Base-by-base conservation (phyloP, 2,888 invertebrate species). In the Pecten maximus region DNA sequence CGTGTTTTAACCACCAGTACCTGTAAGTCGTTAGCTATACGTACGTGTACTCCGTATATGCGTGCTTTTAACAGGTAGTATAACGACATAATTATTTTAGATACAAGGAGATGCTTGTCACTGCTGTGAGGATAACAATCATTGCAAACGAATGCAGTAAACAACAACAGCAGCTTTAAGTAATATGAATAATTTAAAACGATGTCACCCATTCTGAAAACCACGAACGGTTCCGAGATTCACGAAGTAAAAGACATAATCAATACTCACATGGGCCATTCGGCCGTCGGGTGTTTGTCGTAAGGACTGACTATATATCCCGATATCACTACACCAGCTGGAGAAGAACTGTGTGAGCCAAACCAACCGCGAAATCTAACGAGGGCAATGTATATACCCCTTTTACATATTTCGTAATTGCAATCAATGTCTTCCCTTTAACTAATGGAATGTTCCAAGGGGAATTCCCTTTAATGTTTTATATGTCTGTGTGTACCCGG, bases 251-350 rank as follows among this genome's bases (percentile, higher is more conserved):
- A 10, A 48, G 12, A 48, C 19, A 10, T 19, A 48, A 60, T 60
- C 60, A n/a, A 60, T 60, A 60, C 60, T 60, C 60, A 60, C 60
- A n/a, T 60, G n/a, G 60, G 60, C 60, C 60, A 60, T 60, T n/a
- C 60, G 60, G 60, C 60, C 60, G 60, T 60, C n/a, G 60, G 16
- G 2, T 60, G 19, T 60, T 6, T 23, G 23, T 23, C 23, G 19
- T n/a, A 60, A 60, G n/a, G 23, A 8, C 23, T 23, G 3, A 6
- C 60, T 60, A 23, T 60, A 60, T 60, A 48, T 60, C 23, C 60
- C 2, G 1, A 23, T 60, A 60, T 60, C n/a, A 23, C 6, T 19
- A 48, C n/a, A 23, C 60, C 2, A 60, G 60, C 23, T 23, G n/a
- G 60, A 0, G 23, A 2, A n/a, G 6, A n/a, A 2, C 3, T 60